Base-by-base conservation (phyloP, 2,797 vertebrate genomes). In the Tragopan temminckii region DNA sequence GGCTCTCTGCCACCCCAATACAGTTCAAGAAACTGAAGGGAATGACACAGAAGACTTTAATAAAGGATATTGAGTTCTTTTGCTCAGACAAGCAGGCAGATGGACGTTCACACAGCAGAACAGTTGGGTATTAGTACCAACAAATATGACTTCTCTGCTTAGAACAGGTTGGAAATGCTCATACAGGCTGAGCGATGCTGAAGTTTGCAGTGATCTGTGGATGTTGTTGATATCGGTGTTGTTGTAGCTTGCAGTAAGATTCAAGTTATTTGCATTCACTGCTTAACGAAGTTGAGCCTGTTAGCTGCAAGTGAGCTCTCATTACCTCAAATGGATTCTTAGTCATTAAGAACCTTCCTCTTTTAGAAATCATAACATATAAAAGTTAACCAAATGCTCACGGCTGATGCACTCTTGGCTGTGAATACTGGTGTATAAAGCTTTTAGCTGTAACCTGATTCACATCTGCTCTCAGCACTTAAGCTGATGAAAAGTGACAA, bases 401-500 rank as follows among this genome's bases (percentile, higher is more conserved):
- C 2, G 5, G 74, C 85, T 93, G 31, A 95, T 88, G 82, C 87
- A 91, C 93, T 94, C 79, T 95, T 96, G 95, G 95, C 94, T 96
- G 94, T 87, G 94, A 95, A 95, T 76, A n/a, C 63, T 61, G 70
- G 79, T 95, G 59, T 94, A 79, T 84, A 95, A 96, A 95, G 96
- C 96, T 96, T 96, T 97, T 96, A 96, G 90, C 81, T 92, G 96
- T 97, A 96, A 96, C 94, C 90, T 96, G 96, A 96, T 96, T 96
- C 93, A 92, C 86, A 94, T 97, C 89, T 95, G 95, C 88, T 94
- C 90, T 83, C 89, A 94, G 90, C 93, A 90, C 94, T 96, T 93
- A 92, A 91, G 77, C 87, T 95, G 96, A 96, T 96, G 91, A 96
- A 94, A 95, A 95, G 85, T 91, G 96, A 97, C 96, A 96, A 94